phyloP scores from a whole-genome alignment of 2,797 vertebrate genomes.

The Microctenopoma stevenorrisi region DNA sequence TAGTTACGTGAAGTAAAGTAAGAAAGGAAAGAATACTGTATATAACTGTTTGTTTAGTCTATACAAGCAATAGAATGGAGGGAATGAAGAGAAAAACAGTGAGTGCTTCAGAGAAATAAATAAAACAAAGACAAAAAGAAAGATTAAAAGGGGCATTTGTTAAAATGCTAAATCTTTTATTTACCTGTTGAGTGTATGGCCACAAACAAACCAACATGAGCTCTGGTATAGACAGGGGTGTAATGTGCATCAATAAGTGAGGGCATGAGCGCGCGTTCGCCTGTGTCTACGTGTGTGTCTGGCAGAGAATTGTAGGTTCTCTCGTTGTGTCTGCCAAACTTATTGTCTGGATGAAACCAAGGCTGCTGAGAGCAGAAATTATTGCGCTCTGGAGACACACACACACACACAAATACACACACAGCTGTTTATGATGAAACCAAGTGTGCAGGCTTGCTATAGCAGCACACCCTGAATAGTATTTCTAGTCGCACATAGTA shows the following conservation, averaged over 20 bases:
- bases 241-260: background rate
- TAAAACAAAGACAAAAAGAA: background rate
- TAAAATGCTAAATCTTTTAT: too few species aligned
- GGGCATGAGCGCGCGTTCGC: background rate
- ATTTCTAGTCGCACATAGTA: conserved; percentile 23
- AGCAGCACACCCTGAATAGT: conserved; percentile 35
- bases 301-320: conserved; percentile 55
- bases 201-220: too few species aligned
- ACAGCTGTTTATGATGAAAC: conserved; percentile 59
- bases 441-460: conserved; percentile 49
- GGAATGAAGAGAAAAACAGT: background rate
- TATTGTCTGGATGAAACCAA: conserved; percentile 64
- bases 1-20: background rate
- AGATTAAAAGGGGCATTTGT: background rate
- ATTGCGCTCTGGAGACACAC: conserved; percentile 46
- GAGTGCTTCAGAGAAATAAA: background rate
- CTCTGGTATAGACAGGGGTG: too few species aligned
- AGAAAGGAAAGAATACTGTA: background rate
- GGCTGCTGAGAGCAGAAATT: conserved; percentile 58
- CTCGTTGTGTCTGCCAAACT: conserved; percentile 62
- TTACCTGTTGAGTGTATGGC: too few species aligned
- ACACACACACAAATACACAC: conserved; percentile 42
- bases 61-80: background rate
- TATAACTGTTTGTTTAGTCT: conserved; percentile 8
- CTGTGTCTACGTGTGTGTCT: conserved; percentile 35